Conservation (phyloP, 1,140 invertebrate species). For the Aphaenogaster floridana region DNA sequence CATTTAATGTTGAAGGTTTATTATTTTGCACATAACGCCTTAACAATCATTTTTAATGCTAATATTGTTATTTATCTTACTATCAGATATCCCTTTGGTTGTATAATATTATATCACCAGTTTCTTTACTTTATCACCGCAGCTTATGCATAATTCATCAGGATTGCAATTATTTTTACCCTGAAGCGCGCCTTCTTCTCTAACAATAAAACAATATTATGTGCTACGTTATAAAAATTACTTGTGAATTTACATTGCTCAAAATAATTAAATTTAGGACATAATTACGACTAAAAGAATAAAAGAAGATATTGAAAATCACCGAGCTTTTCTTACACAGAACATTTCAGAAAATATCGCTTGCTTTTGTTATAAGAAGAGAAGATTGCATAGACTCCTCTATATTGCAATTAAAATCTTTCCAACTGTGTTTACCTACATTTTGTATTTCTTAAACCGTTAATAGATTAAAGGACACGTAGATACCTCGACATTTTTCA, state of each 20-base stretch:
- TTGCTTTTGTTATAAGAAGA: neutral
- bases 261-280: neutral
- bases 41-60: slow-evolving; percentile 4
- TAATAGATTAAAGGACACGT: neutral
- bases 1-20: slow-evolving; percentile 5
- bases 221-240: neutral
- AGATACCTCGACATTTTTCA: neutral
- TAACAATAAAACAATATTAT: slow-evolving; percentile 1
- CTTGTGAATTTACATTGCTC: slow-evolving; percentile 12
- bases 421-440: neutral
- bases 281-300: neutral
- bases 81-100: slow-evolving; percentile 26
- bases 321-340: neutral
- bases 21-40: slow-evolving; percentile 6
- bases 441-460: neutral
- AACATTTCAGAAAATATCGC: neutral
- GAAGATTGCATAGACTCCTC: neutral
- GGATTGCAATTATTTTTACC: slow-evolving; percentile 55
- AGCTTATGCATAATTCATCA: slow-evolving; percentile 65
- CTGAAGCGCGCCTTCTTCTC: neutral
- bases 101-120: slow-evolving; percentile 38
- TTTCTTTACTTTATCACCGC: slow-evolving; percentile 51
- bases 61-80: slow-evolving; percentile 2
- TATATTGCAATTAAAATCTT: slow-evolving; percentile 4
- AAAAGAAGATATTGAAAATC: slow-evolving; percentile 10